Conservation (phyloP, 2,113 vertebrate species). For the Tachysurus fulvidraco region DNA sequence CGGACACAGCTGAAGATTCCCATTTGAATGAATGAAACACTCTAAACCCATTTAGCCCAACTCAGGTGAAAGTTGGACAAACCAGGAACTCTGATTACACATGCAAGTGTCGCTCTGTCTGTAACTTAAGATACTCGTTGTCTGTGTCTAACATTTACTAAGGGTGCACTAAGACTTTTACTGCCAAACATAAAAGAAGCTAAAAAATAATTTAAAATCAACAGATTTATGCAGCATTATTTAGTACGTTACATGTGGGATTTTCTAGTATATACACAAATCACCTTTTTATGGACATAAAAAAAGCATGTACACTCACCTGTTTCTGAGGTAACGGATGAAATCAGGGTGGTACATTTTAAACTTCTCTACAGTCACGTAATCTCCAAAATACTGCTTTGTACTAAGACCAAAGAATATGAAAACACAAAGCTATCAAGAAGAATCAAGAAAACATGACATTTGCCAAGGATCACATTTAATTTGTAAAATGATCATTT, state of each 20-base stretch:
- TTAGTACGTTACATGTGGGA: neutral
- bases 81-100: neutral
- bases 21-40: neutral
- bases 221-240: neutral
- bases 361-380: constrained; percentile 68
- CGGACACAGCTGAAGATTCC: neutral
- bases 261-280: neutral
- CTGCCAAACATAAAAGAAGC: neutral
- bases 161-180: neutral
- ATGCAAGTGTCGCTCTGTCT: neutral
- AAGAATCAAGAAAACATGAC: neutral
- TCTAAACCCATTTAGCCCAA: neutral
- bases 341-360: constrained; percentile 83
- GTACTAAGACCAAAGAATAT: constrained; percentile 61
- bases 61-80: neutral
- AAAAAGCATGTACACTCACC: constrained; percentile 61
- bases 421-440: neutral
- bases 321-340: constrained; percentile 79
- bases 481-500: neutral
- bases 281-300: neutral
- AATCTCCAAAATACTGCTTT: constrained; percentile 66
- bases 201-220: neutral
- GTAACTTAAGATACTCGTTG: neutral
- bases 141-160: neutral
- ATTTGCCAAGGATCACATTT: neutral